phyloP scores from a whole-genome alignment of 2,113 vertebrate genomes.

The Antechinus flavipes region DNA sequence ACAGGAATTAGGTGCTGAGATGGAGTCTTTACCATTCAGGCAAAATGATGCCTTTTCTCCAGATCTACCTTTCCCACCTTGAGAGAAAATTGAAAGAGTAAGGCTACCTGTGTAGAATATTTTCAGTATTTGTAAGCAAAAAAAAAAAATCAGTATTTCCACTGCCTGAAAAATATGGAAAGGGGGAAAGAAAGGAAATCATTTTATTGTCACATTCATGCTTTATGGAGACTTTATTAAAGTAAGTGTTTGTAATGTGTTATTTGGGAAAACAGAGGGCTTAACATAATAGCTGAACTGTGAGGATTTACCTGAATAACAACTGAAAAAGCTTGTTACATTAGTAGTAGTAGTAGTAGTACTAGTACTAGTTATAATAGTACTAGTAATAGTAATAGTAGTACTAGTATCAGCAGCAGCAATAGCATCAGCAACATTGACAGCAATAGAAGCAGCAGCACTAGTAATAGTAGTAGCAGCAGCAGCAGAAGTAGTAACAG shows the following conservation, averaged over 20 bases:
- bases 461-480: no score
- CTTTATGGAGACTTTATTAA: constrained; percentile 38
- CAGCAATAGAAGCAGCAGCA: no score
- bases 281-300: not conserved
- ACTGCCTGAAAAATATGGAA: constrained; percentile 33
- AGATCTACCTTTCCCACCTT: constrained; percentile 5
- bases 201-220: not conserved
- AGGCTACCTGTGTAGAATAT: constrained; percentile 51
- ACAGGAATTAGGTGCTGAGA: not conserved
- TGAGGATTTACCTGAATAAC: not conserved
- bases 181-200: not conserved
- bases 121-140: not conserved
- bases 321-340: not conserved
- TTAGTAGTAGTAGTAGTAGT: no score
- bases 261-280: not conserved
- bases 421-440: no score
- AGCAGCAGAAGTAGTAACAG: no score
- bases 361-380: no score
- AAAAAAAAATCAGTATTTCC: not conserved
- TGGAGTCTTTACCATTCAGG: constrained; percentile 58
- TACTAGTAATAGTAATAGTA: no score
- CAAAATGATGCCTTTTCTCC: not conserved
- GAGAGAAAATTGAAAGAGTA: constrained; percentile 33
- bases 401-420: no score
- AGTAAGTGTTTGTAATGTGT: not conserved